Conservation (phyloP, 2,888 invertebrate species). For the Drosophila pegasa region DNA sequence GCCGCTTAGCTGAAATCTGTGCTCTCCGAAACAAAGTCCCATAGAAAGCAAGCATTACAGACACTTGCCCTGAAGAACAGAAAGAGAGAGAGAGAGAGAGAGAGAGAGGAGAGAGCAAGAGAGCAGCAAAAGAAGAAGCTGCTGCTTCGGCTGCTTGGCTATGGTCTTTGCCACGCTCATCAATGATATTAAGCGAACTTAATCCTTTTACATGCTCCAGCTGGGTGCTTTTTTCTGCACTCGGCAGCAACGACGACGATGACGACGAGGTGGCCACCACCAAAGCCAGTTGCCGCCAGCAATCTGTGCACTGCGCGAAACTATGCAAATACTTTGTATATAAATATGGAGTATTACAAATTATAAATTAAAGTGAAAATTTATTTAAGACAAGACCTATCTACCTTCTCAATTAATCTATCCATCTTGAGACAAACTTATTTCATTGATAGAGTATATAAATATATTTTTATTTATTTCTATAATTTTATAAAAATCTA, state of each 20-base stretch:
- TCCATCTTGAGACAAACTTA: too few species aligned
- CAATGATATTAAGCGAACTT: constrained; percentile 79
- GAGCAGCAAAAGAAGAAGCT: constrained; percentile 5
- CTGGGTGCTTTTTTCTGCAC: constrained; percentile 57
- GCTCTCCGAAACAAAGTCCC: constrained; percentile 51
- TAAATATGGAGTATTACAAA: too few species aligned
- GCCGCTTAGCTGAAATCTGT: constrained; percentile 56
- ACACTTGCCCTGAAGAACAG: constrained; percentile 25
- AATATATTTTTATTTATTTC: too few species aligned
- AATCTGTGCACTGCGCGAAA: constrained; percentile 6
- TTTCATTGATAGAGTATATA: too few species aligned
- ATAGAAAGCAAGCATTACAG: constrained; percentile 54
- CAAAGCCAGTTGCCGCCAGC: constrained; percentile 21
- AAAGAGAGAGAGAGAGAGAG: background rate
- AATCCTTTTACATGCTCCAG: constrained; percentile 75
- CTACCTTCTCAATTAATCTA: too few species aligned
- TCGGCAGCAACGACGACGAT: constrained; percentile 17
- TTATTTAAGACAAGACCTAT: too few species aligned
- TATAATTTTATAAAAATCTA: too few species aligned
- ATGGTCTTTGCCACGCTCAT: constrained; percentile 56
- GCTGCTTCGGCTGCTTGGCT: constrained; percentile 3
- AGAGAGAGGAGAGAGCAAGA: background rate
- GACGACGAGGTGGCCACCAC: constrained; percentile 16
- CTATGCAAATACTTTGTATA: background rate
- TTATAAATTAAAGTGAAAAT: too few species aligned